Percentiles rank a stretch among this genome's conserved stretches.
phyloP scores from a whole-genome alignment of 1,140 invertebrate genomes.

The Riptortus pedestris region DNA sequence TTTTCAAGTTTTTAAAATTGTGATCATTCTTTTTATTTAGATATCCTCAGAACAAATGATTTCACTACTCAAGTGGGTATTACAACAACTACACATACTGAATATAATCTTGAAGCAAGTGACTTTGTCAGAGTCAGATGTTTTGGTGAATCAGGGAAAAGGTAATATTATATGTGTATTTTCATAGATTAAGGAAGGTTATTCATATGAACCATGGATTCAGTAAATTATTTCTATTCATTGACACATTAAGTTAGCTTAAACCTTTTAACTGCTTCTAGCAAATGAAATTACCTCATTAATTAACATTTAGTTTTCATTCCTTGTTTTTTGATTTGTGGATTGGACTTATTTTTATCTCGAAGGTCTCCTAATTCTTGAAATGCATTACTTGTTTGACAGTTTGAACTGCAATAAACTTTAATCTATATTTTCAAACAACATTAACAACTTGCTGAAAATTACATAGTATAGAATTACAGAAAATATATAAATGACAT shows the following conservation, averaged over 20 bases:
- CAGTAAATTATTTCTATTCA: background rate
- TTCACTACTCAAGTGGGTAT: constrained; percentile 41
- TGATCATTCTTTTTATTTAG: constrained; percentile 33
- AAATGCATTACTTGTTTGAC: no score
- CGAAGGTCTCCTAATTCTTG: no score
- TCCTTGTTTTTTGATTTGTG: no score
- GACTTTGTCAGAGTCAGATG: constrained; percentile 56
- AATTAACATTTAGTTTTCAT: background rate
- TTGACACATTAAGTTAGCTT: background rate
- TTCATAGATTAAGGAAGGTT: background rate
- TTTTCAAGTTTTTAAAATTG: no score
- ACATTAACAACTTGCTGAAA: no score
- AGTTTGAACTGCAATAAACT: no score
- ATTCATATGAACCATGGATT: background rate
- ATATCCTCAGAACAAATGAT: constrained; percentile 51
- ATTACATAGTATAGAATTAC: no score
- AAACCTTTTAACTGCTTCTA: background rate
- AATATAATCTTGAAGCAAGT: constrained; percentile 48
- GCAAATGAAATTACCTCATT: background rate
- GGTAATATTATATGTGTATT: no score
- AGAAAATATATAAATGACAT: no score
- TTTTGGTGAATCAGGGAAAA: constrained; percentile 40
- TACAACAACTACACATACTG: constrained; percentile 43
- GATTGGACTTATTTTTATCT: no score
- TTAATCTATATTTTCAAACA: no score